A percentile compares a stretch with the other conserved stretches of the same genome.
These are phyloP conservation scores for Hirtodrosophila alboralis DNA, from an alignment of 2,888 invertebrate species.

Conservation along the genomic window DNA sequence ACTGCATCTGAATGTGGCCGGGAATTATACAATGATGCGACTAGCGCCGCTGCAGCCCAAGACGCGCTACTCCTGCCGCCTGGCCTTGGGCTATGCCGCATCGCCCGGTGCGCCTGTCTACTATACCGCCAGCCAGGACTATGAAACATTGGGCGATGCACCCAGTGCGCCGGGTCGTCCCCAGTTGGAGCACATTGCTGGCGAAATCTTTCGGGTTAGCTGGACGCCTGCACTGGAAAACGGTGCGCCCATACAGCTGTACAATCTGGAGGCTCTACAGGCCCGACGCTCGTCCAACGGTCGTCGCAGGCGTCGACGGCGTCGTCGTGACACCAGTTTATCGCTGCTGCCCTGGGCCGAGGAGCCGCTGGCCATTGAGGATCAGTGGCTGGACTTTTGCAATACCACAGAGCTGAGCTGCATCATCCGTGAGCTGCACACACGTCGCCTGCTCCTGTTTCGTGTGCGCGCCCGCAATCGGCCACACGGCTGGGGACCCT, in stretches of 20 bases:
- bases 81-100: constrained; percentile 87
- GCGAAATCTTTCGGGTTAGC: constrained; percentile 90
- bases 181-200: constrained; percentile 89
- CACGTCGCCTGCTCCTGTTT: constrained; percentile 88
- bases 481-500: constrained; percentile 91
- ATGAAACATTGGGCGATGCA: constrained; percentile 91
- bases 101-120: constrained; percentile 39
- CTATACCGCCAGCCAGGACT: constrained; percentile 86
- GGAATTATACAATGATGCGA: constrained; percentile 50
- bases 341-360: constrained; percentile 85
- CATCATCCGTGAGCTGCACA: constrained; percentile 88
- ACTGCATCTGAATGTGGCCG: constrained; percentile 74
- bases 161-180: constrained; percentile 92
- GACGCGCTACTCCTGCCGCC: constrained; percentile 90
- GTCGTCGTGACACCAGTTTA: constrained; percentile 42
- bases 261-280: constrained; percentile 90
- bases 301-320: constrained; percentile 57
- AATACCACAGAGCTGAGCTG: constrained; percentile 92
- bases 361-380: constrained; percentile 85
- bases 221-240: constrained; percentile 92
- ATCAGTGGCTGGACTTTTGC: constrained; percentile 88
- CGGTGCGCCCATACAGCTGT: constrained; percentile 90
- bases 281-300: constrained; percentile 46
- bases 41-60: constrained; percentile 87
- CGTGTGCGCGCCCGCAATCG: constrained; percentile 91